Conservation (phyloP, 1,140 invertebrate species). For the Eupeodes corollae region DNA sequence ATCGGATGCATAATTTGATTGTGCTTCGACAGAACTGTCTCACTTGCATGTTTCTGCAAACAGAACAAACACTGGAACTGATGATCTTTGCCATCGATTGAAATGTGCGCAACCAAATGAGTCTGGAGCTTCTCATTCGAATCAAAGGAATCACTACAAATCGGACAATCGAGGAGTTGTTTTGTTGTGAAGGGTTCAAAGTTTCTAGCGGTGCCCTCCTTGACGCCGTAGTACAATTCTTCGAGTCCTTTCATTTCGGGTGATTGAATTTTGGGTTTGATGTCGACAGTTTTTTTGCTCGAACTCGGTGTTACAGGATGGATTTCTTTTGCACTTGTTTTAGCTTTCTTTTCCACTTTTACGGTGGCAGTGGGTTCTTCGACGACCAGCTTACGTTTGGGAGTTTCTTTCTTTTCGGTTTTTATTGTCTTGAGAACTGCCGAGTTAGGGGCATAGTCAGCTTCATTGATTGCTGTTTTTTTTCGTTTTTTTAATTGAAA, state of each 20-base stretch:
- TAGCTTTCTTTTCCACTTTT: too few relatives aligned
- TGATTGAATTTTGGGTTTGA: background rate
- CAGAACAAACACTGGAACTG: conserved; percentile 46
- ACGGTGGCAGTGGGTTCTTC: too few relatives aligned
- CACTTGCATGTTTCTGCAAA: conserved; percentile 39
- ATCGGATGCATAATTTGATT: conserved; percentile 45
- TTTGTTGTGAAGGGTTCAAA: conserved; percentile 25
- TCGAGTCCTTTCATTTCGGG: conserved; percentile 26
- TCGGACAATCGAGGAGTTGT: conserved; percentile 39
- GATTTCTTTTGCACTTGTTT: too few relatives aligned
- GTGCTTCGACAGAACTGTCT: conserved; percentile 42
- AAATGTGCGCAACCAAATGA: conserved; percentile 57
- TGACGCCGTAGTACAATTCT: conserved; percentile 31
- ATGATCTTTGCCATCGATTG: conserved; percentile 33
- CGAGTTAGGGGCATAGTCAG: background rate
- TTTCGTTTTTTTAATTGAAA: too few relatives aligned
- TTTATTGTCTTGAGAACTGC: background rate
- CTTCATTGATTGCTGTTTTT: too few relatives aligned
- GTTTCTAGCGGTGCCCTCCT: conserved; percentile 25
- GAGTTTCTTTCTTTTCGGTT: background rate
- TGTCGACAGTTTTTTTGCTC: background rate
- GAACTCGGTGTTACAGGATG: background rate
- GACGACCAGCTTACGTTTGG: too few relatives aligned
- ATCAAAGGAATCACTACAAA: conserved; percentile 44
- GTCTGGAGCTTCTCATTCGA: conserved; percentile 54